Evolutionary conservation across 2,797 vertebrate species (phyloP).

Genomic region (Sebastes hubbsi): DNA sequence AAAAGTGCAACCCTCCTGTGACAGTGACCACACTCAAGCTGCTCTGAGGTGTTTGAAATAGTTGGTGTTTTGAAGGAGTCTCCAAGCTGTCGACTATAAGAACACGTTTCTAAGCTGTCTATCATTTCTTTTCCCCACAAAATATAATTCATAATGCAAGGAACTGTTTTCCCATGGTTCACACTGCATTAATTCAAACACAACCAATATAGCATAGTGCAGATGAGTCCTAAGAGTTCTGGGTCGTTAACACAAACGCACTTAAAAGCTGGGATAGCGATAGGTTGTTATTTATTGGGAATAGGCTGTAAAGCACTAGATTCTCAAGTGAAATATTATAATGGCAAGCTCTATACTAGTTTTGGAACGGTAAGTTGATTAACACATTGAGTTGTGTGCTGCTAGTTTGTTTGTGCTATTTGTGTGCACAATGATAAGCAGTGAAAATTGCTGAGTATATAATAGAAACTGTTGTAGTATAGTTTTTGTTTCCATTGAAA

Average conservation of each 20-base stretch:
- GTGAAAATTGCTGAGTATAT: neutral
- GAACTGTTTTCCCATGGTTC: neutral
- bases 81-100: conserved; percentile 19
- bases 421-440: neutral
- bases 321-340: neutral
- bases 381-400: neutral
- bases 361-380: neutral
- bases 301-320: neutral
- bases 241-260: neutral
- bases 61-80: conserved; percentile 6
- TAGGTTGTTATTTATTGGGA: neutral
- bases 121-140: neutral
- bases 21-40: neutral
- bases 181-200: neutral
- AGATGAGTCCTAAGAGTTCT: neutral
- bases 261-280: neutral
- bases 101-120: conserved; percentile 1
- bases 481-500: neutral
- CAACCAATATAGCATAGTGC: neutral
- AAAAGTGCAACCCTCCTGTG: conserved; percentile 1
- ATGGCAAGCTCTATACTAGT: neutral
- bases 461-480: neutral
- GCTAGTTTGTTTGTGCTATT: neutral
- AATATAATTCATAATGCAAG: neutral
- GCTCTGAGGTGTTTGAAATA: neutral